Percentiles rank a stretch among this genome's conserved stretches.
Evolutionary conservation across 2,888 invertebrate genomes (phyloP).

Genomic region (Callyntrura guangdongensis): DNA sequence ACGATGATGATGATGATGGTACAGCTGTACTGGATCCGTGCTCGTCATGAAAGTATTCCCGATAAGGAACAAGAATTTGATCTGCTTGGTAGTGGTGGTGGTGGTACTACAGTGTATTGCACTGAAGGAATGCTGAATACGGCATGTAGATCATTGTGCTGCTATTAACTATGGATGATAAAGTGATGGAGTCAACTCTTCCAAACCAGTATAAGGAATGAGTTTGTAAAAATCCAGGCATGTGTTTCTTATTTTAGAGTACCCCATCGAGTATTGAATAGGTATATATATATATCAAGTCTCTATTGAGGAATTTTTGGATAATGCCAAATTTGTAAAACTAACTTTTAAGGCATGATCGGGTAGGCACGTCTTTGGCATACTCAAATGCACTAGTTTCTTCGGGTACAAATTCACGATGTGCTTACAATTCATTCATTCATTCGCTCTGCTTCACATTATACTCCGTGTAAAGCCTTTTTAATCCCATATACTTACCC

Average conservation of each 20-base stretch:
- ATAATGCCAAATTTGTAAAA: not conserved
- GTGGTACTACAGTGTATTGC: not conserved
- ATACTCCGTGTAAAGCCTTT: conserved; percentile 60
- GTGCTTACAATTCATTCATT: conserved; percentile 70
- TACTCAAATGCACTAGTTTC: not conserved
- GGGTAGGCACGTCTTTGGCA: not conserved
- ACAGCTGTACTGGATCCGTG: too few species aligned
- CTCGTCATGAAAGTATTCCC: not conserved
- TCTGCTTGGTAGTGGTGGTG: not conserved
- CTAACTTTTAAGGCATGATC: not conserved
- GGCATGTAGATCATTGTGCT: conserved; percentile 5
- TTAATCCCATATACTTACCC: conserved; percentile 59
- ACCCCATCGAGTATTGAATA: too few species aligned
- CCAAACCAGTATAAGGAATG: conserved; percentile 6
- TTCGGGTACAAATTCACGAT: conserved; percentile 59
- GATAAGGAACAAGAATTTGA: not conserved
- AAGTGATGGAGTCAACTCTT: conserved; percentile 17
- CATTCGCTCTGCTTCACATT: conserved; percentile 57
- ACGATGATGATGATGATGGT: not conserved
- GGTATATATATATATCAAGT: too few species aligned
- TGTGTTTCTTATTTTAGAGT: not conserved
- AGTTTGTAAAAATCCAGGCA: not conserved
- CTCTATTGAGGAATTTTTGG: not conserved
- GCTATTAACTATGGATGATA: not conserved
- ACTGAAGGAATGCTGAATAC: not conserved